Base-by-base conservation (phyloP, 1,140 invertebrate genomes). In the Diabrotica virgifera region DNA sequence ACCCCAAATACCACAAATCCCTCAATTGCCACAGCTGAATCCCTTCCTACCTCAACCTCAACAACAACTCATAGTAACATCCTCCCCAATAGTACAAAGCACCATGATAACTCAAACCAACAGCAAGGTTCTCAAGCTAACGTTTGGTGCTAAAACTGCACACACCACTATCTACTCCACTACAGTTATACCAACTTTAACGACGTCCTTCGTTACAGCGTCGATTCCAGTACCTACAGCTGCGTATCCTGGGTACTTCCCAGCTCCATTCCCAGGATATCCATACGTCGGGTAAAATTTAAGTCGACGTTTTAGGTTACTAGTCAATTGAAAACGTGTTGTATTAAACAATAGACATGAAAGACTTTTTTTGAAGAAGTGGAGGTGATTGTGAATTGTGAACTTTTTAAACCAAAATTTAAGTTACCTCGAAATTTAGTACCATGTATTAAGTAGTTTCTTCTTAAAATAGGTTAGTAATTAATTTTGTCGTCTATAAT, bases 131-230 rank as follows among this genome's bases (percentile, higher is more conserved):
- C 78, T 95, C 13, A 93, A 94, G 75, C 79, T 95, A 10, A 94
- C 91, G 1, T 95, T 95, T 76, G 92, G 92, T 5, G 93, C 93
- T 14, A 92, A 92, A 74, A 94, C 93, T 0, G 90, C 92, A 0
- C 91, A 90, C 73, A 95, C 93, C 0, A 94, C 92, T 0, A 80
- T 95, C 35, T 94, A 88, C 74, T 91, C 90, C 0, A 94, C 92
- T n/a, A 87, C 84, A 67, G 87, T 94, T 13, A 87, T 94, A 14
- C 92, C 92, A 11, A 95, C 92, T 0, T 83, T 89, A 55, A 71
- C 93, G 14, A 95, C 93, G 4, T 90, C 90, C 11, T 91, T 91
- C 73, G 83, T 94, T 52, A 93, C 91, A 0, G 86, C 87, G 6
- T 91, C 90, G 0, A 78, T 94, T 6, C 85, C 91, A 0, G 79